Base-by-base conservation (phyloP, 1,140 invertebrate genomes). In the Brachionus rotundiformis region DNA sequence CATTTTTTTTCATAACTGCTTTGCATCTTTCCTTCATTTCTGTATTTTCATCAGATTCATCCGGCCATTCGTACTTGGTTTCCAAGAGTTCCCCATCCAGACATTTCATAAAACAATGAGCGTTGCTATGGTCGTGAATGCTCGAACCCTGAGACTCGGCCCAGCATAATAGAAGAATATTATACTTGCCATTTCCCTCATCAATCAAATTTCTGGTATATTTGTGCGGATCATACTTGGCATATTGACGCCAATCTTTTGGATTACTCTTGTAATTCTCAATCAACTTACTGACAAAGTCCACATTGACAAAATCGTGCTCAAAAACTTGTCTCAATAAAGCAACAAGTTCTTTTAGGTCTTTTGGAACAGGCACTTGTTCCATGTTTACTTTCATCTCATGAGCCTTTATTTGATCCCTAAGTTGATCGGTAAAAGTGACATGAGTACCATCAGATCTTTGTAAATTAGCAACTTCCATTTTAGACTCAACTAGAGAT, bases 161-260 rank as follows among this genome's bases (percentile, higher is more conserved):
- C 97, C 97, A 99, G 87, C 96, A 98, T 0, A 99, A 86, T 23
- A 98, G 90, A 92, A 99, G 95, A 83, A 99, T 89, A 88, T 99
- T 99, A 87, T 97, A 99, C 86, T 94, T 96, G 1, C 95, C 96
- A 87, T 99, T 98, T 8, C 95, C 95, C 83, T 91, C 91, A 85
- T 97, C 94, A 2, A 98, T 94, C 77, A 98, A 88, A 88, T 98
- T 98, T 25, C 95, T 88, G 0, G 95, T 98, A 85, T 98, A 95
- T 94, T 93, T 93, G 87, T 93, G 93, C 85, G 93, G 91, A 87
- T 98, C 95, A 86, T 95, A 98, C 86, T 96, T 96, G 11, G 95
- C 95, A 85, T 91, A 98, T 86, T 95, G 94, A 85, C 91, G 93
- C 96, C 96, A 98, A 63, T 98, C 95, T 7, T 90, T 89, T 0